Evolutionary conservation across 2,888 invertebrate species (phyloP).

Genomic region (Caenorhabditis becei): DNA sequence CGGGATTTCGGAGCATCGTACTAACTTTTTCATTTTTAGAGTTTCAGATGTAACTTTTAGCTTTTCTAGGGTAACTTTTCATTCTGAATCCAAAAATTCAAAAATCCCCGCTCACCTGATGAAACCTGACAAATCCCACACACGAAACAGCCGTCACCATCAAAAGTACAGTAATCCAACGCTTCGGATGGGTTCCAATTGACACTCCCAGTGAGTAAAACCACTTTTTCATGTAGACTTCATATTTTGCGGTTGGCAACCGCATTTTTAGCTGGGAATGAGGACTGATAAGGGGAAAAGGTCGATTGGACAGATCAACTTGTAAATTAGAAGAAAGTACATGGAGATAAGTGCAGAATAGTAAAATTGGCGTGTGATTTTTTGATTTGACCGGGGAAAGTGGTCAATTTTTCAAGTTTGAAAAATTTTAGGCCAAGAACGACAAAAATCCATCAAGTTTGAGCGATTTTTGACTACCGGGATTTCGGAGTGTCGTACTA

Average conservation of each 20-base stretch:
- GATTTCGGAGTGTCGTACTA: no score
- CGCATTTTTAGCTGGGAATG: conserved; percentile 35
- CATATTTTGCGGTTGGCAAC: conserved; percentile 49
- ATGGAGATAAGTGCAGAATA: no score
- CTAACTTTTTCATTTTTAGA: no score
- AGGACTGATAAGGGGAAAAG: neutral
- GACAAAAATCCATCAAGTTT: no score
- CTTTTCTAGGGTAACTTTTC: conserved; percentile 4
- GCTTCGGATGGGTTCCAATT: conserved; percentile 71
- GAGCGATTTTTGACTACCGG: no score
- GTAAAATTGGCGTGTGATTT: no score
- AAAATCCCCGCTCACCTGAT: conserved; percentile 61
- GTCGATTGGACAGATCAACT: neutral
- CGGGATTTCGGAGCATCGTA: no score
- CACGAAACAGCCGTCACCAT: conserved; percentile 64
- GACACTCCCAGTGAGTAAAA: conserved; percentile 70
- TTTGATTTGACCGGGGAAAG: no score
- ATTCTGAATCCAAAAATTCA: neutral
- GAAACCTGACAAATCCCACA: conserved; percentile 72
- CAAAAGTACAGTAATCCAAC: conserved; percentile 61
- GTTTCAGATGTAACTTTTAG: no score
- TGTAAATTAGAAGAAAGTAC: neutral
- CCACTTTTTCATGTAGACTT: conserved; percentile 60
- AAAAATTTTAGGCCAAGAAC: no score
- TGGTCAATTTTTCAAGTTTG: no score